phyloP scores from a whole-genome alignment of 2,797 vertebrate genomes.

The Heteromormyrus szaboi region DNA sequence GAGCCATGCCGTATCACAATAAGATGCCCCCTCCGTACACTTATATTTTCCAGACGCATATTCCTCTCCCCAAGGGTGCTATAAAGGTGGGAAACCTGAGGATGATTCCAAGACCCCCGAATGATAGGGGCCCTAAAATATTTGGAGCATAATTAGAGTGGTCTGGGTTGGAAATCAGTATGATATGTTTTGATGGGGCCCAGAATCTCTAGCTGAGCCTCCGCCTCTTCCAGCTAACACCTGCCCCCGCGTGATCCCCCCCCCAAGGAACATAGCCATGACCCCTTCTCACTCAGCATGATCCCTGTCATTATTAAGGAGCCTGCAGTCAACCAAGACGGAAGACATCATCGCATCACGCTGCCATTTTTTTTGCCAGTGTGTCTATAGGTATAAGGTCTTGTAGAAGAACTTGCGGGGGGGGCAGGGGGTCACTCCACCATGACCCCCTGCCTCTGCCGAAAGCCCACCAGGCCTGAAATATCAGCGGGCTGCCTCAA shows the following conservation, averaged over 20 bases:
- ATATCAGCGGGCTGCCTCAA: conserved; percentile 53
- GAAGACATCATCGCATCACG: not conserved
- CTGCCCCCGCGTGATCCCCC: not conserved
- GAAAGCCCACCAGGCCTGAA: conserved; percentile 35
- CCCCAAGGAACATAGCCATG: not conserved
- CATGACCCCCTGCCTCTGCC: not conserved
- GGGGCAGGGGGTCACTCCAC: not conserved
- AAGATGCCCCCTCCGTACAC: not conserved
- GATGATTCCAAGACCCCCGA: not conserved
- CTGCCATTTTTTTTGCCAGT: conserved; percentile 29
- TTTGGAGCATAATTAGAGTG: not conserved
- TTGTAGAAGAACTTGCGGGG: conserved; percentile 25
- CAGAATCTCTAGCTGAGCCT: not conserved
- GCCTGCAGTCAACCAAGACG: not conserved
- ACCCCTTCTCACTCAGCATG: not conserved
- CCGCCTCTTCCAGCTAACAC: not conserved
- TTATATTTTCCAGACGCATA: not conserved
- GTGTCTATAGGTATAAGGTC: conserved; percentile 38
- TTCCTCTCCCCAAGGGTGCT: not conserved
- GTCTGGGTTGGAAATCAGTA: not conserved
- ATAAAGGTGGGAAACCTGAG: not conserved
- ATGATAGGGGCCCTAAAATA: not conserved
- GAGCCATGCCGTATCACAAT: not conserved
- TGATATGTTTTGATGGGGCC: not conserved
- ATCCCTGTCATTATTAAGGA: not conserved